Evolutionary conservation across 2,797 vertebrate species (phyloP).

Genomic region (Catamblyrhynchus diadema): DNA sequence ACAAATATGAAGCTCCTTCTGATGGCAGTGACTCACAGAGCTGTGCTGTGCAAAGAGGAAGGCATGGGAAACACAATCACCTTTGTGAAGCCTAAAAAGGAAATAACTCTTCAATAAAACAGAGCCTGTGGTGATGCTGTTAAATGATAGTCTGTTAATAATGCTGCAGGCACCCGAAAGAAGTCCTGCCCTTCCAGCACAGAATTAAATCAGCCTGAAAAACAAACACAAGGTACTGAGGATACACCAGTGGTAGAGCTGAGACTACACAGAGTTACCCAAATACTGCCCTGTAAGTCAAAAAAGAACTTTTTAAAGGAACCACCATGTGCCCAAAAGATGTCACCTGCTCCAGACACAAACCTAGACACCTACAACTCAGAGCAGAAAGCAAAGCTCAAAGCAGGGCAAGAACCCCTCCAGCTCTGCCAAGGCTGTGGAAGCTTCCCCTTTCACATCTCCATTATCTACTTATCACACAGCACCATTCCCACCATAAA

Average conservation of each 20-base stretch:
- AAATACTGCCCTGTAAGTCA: not conserved
- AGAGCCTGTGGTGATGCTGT: not conserved
- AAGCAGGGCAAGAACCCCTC: not conserved
- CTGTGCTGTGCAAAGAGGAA: not conserved
- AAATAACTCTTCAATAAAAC: not conserved
- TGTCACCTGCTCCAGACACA: not conserved
- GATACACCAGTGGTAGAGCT: not conserved
- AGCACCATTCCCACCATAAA: not conserved
- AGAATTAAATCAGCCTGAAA: not conserved
- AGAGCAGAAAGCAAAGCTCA: not conserved
- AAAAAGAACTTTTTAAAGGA: not conserved
- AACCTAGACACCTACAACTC: not conserved
- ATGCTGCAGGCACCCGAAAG: not conserved
- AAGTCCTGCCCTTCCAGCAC: not conserved
- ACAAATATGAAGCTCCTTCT: not conserved
- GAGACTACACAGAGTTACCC: not conserved
- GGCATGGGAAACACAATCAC: not conserved
- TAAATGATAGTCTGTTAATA: not conserved
- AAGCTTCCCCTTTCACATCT: not conserved
- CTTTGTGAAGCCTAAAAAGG: not conserved
- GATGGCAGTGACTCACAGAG: not conserved
- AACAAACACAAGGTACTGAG: not conserved
- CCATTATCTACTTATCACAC: not conserved
- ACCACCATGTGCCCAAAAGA: accelerated
- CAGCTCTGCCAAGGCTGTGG: not conserved